A percentile compares a stretch with the other conserved stretches of the same genome.
Conservation (phyloP, 2,888 invertebrate species). For the Eurois occulta region DNA sequence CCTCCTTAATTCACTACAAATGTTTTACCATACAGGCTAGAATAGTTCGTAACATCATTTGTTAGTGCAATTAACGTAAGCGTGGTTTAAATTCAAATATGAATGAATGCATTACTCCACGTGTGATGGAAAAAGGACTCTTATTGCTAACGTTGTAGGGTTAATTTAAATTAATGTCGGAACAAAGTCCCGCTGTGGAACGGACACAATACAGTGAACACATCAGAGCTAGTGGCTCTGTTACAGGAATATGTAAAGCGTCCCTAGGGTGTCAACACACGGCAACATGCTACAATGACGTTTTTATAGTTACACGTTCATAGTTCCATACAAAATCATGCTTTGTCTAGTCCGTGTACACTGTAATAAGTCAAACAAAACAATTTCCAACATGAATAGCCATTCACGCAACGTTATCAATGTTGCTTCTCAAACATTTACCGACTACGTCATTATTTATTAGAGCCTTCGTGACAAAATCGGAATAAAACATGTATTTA, state of each 20-base stretch:
- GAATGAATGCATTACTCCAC: conserved; percentile 62
- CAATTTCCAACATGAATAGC: conserved; percentile 58
- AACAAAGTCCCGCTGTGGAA: conserved; percentile 58
- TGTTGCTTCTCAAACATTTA: conserved; percentile 51
- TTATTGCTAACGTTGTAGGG: conserved; percentile 53
- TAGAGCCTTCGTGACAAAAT: conserved; percentile 51
- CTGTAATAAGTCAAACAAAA: conserved; percentile 49
- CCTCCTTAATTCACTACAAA: conserved; percentile 58
- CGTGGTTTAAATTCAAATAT: conserved; percentile 66
- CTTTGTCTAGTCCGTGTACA: conserved; percentile 44
- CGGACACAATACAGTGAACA: conserved; percentile 65
- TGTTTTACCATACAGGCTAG: conserved; percentile 51
- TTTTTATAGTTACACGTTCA: conserved; percentile 68
- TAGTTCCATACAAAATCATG: conserved; percentile 59
- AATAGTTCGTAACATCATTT: conserved; percentile 65
- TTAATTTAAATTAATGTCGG: conserved; percentile 64
- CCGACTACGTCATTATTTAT: conserved; percentile 46
- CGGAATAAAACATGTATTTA: conserved; percentile 44
- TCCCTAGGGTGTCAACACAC: conserved; percentile 71
- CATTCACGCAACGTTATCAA: conserved; percentile 57
- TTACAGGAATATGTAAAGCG: conserved; percentile 70
- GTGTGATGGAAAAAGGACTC: conserved; percentile 57
- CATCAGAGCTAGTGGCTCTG: conserved; percentile 63
- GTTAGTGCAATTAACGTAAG: conserved; percentile 66
- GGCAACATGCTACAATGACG: conserved; percentile 67